phyloP scores from a whole-genome alignment of 2,888 invertebrate genomes.

The Yponomeuta plumbellus region DNA sequence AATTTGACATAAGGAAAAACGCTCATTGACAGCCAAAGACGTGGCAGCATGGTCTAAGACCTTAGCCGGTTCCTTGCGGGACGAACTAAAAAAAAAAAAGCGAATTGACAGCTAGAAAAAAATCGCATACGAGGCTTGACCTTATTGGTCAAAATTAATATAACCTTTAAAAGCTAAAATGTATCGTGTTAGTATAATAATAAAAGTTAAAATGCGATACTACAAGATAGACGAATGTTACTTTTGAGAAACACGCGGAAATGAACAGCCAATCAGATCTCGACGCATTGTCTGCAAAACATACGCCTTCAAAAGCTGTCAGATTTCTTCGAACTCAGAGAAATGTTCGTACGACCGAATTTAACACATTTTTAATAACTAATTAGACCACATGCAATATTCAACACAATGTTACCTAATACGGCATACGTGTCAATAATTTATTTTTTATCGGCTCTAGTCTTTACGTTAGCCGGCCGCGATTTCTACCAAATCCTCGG shows the following conservation, averaged over 20 bases:
- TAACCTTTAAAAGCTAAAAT: no score
- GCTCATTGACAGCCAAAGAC: no score
- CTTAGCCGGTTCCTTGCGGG: no score
- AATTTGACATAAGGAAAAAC: no score
- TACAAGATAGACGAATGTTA: neutral
- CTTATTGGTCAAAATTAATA: slow-evolving; percentile 31
- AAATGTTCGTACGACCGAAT: slow-evolving; percentile 44
- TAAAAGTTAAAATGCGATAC: no score
- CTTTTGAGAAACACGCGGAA: neutral
- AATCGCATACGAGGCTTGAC: slow-evolving; percentile 34
- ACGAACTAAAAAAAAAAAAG: no score
- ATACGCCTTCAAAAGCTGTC: slow-evolving; percentile 25
- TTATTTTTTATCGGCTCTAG: slow-evolving; percentile 54
- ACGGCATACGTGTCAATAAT: slow-evolving; percentile 53
- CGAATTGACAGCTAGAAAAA: slow-evolving; percentile 22
- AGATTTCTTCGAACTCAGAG: slow-evolving; percentile 41
- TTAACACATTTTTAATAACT: slow-evolving; percentile 30
- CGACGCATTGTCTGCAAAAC: slow-evolving; percentile 60
- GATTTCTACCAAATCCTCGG: slow-evolving; percentile 97
- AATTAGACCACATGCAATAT: slow-evolving; percentile 23
- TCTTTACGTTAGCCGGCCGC: slow-evolving; percentile 79
- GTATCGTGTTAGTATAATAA: no score
- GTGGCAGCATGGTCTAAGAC: no score
- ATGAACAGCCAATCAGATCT: slow-evolving; percentile 44
- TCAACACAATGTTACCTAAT: slow-evolving; percentile 54